Evolutionary conservation across 2,113 vertebrate species (phyloP), one percentile per base, ranked within the genome.

Genomic region (Microcebus lehilahytsara): DNA sequence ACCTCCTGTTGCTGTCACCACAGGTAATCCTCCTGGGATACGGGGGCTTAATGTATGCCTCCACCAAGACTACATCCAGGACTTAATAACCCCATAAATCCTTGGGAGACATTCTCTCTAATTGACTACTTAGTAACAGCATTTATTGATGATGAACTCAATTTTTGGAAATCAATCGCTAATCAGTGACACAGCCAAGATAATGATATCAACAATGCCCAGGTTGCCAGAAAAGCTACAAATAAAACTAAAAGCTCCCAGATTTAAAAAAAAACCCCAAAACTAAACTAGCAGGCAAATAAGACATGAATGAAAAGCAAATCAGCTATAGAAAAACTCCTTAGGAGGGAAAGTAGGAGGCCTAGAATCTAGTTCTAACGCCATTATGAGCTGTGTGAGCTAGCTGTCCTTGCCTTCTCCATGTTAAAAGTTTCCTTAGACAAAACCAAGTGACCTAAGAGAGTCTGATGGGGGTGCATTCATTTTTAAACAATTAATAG

Each of bases 161-260:
- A 85, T 89, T 91, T 96, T 93, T 56, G 81, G 77, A 60, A 96
- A 77, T 96, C 81, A 94, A 74, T 85, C 67, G 71, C 66, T 94
- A 93, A 93, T 96, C 93, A 98, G 64, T 91, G 49, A 95, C 74
- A 66, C 81, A 84, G 71, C 88, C 30, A 88, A 89, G 93, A 83
- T 88, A 95, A 93, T 74, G 51, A 81, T 85, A 64, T 49, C 67
- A 74, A 91, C 22, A 32, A 85, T 78, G n/a, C 6, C 10, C 19
- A 91, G 30, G 20, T 51, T 71, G 37, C 49, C 77, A 46, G 34
- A 51, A 94, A 93, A 81, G 62, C n/a, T 56, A 19, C 22, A 53
- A 79, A 79, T 79, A 66, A 60, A 51, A 16, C 2, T 46, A 53
- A 94, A 91, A 67, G n/a, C 78, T 67, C n/a, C 19, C 27, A 42